A percentile compares a stretch with the other conserved stretches of the same genome.
phyloP scores from a whole-genome alignment of 2,888 invertebrate genomes.

The Conistra vaccinii region DNA sequence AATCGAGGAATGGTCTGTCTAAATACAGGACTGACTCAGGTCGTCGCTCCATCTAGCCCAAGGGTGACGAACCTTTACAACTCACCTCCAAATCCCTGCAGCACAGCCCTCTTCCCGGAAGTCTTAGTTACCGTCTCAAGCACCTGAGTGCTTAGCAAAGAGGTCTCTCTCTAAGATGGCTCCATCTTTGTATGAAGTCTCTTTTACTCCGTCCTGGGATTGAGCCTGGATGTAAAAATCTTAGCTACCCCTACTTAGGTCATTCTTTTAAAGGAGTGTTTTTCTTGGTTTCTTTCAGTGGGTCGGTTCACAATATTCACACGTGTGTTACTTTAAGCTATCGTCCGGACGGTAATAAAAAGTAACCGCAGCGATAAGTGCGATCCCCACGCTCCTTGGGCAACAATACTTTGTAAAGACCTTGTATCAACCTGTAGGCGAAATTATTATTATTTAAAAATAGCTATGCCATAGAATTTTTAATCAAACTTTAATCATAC shows the following conservation, averaged over 20 bases:
- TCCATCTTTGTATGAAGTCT: constrained; percentile 91
- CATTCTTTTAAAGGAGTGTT: not conserved
- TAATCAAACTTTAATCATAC: not conserved
- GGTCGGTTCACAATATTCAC: constrained; percentile 23
- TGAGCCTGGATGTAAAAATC: no score
- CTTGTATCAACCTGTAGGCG: constrained; percentile 6
- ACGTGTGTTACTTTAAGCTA: constrained; percentile 43
- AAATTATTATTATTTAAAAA: constrained; percentile 31
- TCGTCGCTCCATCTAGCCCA: no score
- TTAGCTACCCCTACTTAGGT: not conserved
- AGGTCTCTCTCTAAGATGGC: constrained; percentile 93
- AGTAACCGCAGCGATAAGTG: constrained; percentile 73
- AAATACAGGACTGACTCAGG: not conserved
- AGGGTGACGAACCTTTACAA: not conserved
- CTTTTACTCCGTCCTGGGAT: constrained; percentile 69
- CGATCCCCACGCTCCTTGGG: constrained; percentile 61
- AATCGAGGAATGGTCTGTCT: not conserved
- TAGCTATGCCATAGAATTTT: no score
- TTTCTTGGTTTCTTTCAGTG: constrained; percentile 5
- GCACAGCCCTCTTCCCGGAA: constrained; percentile 93
- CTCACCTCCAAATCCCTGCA: constrained; percentile 94
- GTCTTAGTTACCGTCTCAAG: constrained; percentile 87
- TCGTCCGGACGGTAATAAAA: constrained; percentile 72
- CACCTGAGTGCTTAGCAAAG: constrained; percentile 89
- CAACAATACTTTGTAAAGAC: constrained; percentile 53